Base-by-base conservation (phyloP, 2,888 invertebrate species). In the Leucoptera coffeella region DNA sequence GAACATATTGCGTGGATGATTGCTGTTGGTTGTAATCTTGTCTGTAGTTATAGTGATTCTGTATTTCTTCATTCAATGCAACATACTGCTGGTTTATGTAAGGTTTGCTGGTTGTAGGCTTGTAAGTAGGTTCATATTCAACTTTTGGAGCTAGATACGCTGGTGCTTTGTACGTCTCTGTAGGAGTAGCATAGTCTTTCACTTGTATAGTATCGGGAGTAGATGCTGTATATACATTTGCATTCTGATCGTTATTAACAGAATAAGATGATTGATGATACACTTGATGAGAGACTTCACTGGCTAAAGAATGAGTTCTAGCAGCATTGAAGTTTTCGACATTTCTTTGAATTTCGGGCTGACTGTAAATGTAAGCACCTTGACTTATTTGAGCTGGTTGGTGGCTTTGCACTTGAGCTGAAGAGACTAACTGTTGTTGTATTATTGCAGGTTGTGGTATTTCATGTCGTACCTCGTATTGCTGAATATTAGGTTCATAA, bases 271-370 rank as follows among this genome's bases (percentile, higher is more conserved):
- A 38, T 30, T 55, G 52, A 32, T 64, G 55, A 38, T 56, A 59
- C 4, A 47, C 45, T 46, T 71, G 67, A 32, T 62, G 62, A 13
- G 69, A 69, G 12, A 69, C 64, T 11, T 49, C 38, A 34, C 45
- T 59, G 10, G 64, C 62, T 29, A 62, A 65, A 14, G 64, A 65
- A 34, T 67, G 64, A 10, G 43, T 29, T 24, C 43, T 50, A 9
- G 42, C 45, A 19, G 41, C 32, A 25, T 42, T 49, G 4, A 42
- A 41, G 14, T 43, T 40, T 35, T 57, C 57, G 12, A 65, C 55
- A 35, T n/a, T n/a, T 31, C 56, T 48, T 40, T 62, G 62, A 24
- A 61, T 59, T 48, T 62, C 67, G 4, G 67, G 65, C 35, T 64
- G 61, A 27, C 37, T 52, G 29, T 61, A 62, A 2, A 53, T 47